Base-by-base conservation (phyloP, 2,113 vertebrate species). In the Oriolus oriolus region DNA sequence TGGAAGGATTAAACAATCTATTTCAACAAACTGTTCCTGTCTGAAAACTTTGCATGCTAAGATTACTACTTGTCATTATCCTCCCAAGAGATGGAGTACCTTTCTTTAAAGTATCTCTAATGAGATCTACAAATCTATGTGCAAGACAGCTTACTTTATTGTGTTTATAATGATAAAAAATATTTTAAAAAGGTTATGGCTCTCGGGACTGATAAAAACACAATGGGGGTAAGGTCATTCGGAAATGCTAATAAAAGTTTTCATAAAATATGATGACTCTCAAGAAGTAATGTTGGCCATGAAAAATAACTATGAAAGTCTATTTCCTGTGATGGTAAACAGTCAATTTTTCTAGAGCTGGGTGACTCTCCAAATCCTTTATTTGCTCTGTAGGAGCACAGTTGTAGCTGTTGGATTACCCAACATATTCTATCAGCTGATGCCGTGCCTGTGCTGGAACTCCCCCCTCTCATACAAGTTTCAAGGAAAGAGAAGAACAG, bases 181-280 rank as follows among this genome's bases (percentile, higher is more conserved):
- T 97, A 96, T 97, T 97, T 97, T 97, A 66, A 97, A 97, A 96
- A 97, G 96, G 96, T 97, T 96, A 81, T 77, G 93, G 90, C 97
- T 97, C 96, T 93, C 70, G 97, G 94, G 97, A 97, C 96, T 96
- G 97, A 97, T 91, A 90, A 96, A 97, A 98, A 89, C 89, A 96
- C 97, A 96, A 88, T 53, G 85, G 94, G 93, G 88, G 92, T 78
- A 96, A 95, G 97, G 98, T 97, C 97, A 97, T 90, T 96, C 33
- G 6, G 96, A 98, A 97, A 97, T 69, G 94, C 98, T 98, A 97
- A 98, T 98, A 98, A 97, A 98, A 97, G 96, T 98, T 98, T 98
- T 97, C 95, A 97, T 97, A 97, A 98, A 97, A 97, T 95, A 97
- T 63, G 90, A 95, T 5, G 50, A 96, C 41, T 45, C 93, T 97